Evolutionary conservation across 1,140 invertebrate genomes (phyloP), one percentile per base, ranked within the genome.

Genomic region (Zaprionus camerounensis): DNA sequence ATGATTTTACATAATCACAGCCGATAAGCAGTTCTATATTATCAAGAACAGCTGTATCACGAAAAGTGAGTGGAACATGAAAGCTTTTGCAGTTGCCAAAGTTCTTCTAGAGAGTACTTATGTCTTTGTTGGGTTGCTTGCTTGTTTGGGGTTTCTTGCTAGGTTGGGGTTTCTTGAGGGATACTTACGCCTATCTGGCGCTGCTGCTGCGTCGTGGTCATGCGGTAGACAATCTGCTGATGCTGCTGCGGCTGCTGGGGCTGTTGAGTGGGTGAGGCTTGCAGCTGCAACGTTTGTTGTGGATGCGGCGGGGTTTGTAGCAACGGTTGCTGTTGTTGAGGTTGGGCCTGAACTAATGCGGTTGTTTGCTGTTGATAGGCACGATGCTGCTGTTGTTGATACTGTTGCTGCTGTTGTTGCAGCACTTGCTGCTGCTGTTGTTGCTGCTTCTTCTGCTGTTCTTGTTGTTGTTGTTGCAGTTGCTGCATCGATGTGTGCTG

Each of bases 381-480:
- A 17, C 84, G 76, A 5, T 82, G 74, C 17, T 76, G 83, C 24
- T 78, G 73, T 41, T 83, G 74, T 28, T 85, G 87, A 9, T 61
- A 31, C 51, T 78, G 73, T 6, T 76, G 69, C n/a, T 78, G 76
- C 28, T 77, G 76, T 17, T 85, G 85, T 26, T 78, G 83, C 22
- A 70, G 36, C 5, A 76, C 61, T 65, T 85, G 81, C 64, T 92
- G 91, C 26, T 91, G 83, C 36, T 83, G 74, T 46, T 51, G 46
- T 4, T 51, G 46, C 28, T 75, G 78, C 38, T 77, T 68, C 28
- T 46, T 46, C 7, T 87, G 79, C 56, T 92, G 79, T n/a, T 93
- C 93, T 66, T 93, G 93, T 38, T 93, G 80, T 61, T 93, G 93
- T 64, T 93, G 93, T 64, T 94, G 93, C 11, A 93, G 80, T 67